A percentile compares a stretch with the other conserved stretches of the same genome.
Evolutionary conservation across 2,888 invertebrate genomes (phyloP).

Genomic region (Drosophila mulleri): DNA sequence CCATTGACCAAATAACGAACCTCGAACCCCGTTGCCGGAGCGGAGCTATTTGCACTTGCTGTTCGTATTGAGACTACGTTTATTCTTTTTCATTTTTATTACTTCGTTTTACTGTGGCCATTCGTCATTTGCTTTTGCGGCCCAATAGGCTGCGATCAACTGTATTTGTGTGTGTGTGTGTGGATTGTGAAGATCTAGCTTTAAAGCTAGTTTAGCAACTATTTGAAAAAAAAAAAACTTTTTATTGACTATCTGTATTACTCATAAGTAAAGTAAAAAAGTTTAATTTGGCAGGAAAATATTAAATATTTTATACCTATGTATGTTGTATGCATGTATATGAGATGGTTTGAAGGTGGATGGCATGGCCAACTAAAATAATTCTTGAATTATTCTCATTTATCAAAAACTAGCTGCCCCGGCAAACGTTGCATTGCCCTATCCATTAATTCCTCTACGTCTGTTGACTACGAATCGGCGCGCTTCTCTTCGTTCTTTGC

Average conservation of each 20-base stretch:
- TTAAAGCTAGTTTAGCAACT: conserved; percentile 3
- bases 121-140: conserved; percentile 34
- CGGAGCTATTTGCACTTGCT: conserved; percentile 55
- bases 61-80: conserved; percentile 22
- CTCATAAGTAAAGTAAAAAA: not conserved
- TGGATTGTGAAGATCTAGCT: not conserved
- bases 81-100: conserved; percentile 21
- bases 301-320: too few species aligned
- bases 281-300: not conserved
- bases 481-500: too few species aligned
- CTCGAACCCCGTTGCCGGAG: conserved; percentile 39
- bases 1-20: conserved; percentile 79
- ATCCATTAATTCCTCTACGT: too few species aligned
- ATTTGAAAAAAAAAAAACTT: not conserved
- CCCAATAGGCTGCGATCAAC: conserved; percentile 27
- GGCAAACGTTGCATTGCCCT: too few species aligned
- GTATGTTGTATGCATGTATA: too few species aligned
- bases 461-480: too few species aligned
- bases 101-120: conserved; percentile 15
- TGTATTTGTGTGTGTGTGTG: not conserved
- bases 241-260: not conserved
- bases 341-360: not conserved
- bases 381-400: too few species aligned
- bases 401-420: too few species aligned
- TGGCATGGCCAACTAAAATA: not conserved